phyloP scores from a whole-genome alignment of 2,888 invertebrate genomes.

The Encarsia formosa region DNA sequence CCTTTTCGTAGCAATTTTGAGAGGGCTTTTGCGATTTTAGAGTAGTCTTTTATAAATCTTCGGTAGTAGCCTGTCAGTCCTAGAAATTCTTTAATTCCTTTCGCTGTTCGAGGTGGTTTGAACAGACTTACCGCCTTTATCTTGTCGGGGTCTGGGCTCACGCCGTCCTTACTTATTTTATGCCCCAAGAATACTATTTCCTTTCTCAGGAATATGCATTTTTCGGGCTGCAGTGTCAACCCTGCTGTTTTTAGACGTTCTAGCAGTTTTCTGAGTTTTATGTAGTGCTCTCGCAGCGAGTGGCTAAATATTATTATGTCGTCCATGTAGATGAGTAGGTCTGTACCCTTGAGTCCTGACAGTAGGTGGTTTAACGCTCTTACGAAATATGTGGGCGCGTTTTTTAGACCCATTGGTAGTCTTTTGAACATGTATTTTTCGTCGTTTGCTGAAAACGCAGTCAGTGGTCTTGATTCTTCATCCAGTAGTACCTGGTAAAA shows the following conservation, averaged over 20 bases:
- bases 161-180: neutral
- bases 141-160: neutral
- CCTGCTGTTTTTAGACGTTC: neutral
- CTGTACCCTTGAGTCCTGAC: neutral
- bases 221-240: conserved; percentile 1
- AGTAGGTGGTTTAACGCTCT: neutral
- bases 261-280: neutral
- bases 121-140: neutral
- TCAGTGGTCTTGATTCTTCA: neutral
- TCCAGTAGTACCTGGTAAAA: neutral
- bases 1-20: conserved; percentile 17
- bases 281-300: neutral
- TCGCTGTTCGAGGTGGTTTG: neutral
- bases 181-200: conserved; percentile 3
- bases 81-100: neutral
- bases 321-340: neutral
- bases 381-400: neutral
- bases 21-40: conserved; percentile 21
- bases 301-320: neutral
- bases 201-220: neutral
- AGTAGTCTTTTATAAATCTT: conserved; percentile 7
- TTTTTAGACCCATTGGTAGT: neutral
- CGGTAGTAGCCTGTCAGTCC: neutral
- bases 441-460: neutral
- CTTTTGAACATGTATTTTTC: neutral